These are phyloP conservation scores for Tethea ocularis DNA, from an alignment of 2,888 invertebrate genomes.

Conservation along the genomic window DNA sequence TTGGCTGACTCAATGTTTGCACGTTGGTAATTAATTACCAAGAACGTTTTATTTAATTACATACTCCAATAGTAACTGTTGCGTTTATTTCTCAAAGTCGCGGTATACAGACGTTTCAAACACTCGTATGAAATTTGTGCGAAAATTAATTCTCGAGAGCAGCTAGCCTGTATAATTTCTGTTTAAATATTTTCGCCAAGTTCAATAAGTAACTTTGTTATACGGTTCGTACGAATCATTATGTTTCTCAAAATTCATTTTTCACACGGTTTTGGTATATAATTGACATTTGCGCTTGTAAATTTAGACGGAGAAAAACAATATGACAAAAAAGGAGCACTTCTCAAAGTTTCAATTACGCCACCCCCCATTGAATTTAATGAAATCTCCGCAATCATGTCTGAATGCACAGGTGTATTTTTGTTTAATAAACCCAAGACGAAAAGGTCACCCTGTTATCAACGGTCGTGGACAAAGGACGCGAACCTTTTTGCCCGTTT, in stretches of 20 bases:
- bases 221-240: constrained; percentile 7
- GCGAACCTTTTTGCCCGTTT: constrained; percentile 60
- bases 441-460: constrained; percentile 66
- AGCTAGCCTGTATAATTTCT: constrained; percentile 22
- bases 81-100: constrained; percentile 23
- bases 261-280: neutral
- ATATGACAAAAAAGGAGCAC: constrained; percentile 37
- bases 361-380: constrained; percentile 61
- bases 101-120: constrained; percentile 19
- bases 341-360: constrained; percentile 55
- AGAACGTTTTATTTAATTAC: constrained; percentile 27
- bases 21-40: constrained; percentile 53
- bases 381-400: constrained; percentile 59
- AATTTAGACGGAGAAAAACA: constrained; percentile 29
- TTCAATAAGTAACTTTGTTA: constrained; percentile 15
- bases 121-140: constrained; percentile 12
- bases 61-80: constrained; percentile 18
- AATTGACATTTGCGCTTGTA: constrained; percentile 9
- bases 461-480: constrained; percentile 66
- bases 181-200: constrained; percentile 15
- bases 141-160: constrained; percentile 22
- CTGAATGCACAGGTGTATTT: constrained; percentile 70
- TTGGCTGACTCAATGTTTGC: constrained; percentile 41
- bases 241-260: constrained; percentile 5
- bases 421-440: constrained; percentile 66